A percentile compares a stretch with the other conserved stretches of the same genome.
phyloP scores from a whole-genome alignment of 2,113 vertebrate species.

The Sisor rabdophorus region DNA sequence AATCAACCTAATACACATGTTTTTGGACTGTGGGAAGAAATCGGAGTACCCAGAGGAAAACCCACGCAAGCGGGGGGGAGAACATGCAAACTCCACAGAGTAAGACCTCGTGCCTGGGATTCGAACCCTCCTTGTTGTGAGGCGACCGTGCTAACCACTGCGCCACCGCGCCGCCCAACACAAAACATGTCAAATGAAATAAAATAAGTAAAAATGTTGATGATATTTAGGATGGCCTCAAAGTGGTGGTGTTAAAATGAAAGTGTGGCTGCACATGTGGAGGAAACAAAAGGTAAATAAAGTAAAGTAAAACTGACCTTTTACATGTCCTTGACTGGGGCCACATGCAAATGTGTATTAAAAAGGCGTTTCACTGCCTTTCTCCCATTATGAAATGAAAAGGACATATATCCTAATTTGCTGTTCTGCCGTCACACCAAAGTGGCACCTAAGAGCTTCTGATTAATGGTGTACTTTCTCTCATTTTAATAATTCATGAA shows the following conservation, averaged over 20 bases:
- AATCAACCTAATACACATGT: too few relatives aligned
- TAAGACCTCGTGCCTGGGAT: too few relatives aligned
- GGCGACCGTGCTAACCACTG: too few relatives aligned
- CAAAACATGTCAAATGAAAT: too few relatives aligned
- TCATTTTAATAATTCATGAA: constrained; percentile 68
- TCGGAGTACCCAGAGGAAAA: too few relatives aligned
- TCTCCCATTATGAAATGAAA: constrained; percentile 56
- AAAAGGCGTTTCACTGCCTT: constrained; percentile 51
- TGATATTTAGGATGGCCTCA: not conserved
- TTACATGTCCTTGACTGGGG: constrained; percentile 32
- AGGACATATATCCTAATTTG: constrained; percentile 67
- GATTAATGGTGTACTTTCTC: constrained; percentile 64
- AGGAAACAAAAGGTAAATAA: constrained; percentile 33
- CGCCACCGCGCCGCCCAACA: too few relatives aligned
- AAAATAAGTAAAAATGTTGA: too few relatives aligned
- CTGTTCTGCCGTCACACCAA: constrained; percentile 48
- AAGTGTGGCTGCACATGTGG: not conserved
- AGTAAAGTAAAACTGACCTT: constrained; percentile 32
- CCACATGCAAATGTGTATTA: constrained; percentile 55
- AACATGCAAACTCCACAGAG: too few relatives aligned
- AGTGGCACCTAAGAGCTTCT: constrained; percentile 57
- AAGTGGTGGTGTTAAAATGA: not conserved
- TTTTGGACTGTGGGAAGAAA: too few relatives aligned
- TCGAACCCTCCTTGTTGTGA: too few relatives aligned
- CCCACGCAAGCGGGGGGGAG: too few relatives aligned